Evolutionary conservation across 2,113 vertebrate species (phyloP).

Genomic region (Carassius auratus): DNA sequence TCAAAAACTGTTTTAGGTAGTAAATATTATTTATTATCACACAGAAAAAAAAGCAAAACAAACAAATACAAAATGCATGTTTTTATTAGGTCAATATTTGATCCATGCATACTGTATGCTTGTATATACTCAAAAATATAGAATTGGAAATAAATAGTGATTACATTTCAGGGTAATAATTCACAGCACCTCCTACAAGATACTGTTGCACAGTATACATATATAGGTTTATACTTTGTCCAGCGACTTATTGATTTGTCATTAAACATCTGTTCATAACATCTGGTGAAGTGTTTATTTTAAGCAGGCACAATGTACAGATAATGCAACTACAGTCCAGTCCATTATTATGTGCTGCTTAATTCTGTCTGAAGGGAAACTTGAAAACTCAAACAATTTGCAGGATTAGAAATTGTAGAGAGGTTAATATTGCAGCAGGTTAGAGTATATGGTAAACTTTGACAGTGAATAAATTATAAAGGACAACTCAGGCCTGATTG

Average conservation of each 20-base stretch:
- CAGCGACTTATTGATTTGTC: slow-evolving; percentile 28
- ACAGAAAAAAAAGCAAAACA: slow-evolving; percentile 21
- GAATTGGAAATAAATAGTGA: slow-evolving; percentile 76
- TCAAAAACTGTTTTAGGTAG: not conserved
- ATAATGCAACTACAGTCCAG: not conserved
- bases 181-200: slow-evolving; percentile 46
- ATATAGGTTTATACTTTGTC: slow-evolving; percentile 70
- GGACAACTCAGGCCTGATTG: not conserved
- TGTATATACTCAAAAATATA: slow-evolving; percentile 77
- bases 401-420: slow-evolving; percentile 34
- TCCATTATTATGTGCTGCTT: not conserved
- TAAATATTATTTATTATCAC: slow-evolving; percentile 2
- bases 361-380: not conserved
- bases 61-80: slow-evolving; percentile 48
- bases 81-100: slow-evolving; percentile 54
- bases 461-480: slow-evolving; percentile 47
- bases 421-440: slow-evolving; percentile 61
- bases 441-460: slow-evolving; percentile 60
- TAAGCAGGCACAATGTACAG: slow-evolving; percentile 33
- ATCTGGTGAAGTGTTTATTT: not conserved
- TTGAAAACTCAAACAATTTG: not conserved
- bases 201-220: slow-evolving; percentile 71
- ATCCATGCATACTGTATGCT: slow-evolving; percentile 70
- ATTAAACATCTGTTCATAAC: slow-evolving; percentile 7
- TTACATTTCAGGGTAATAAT: slow-evolving; percentile 61